Percentiles rank a stretch among this genome's conserved stretches.
Conservation (phyloP, 2,888 invertebrate species). For the Tiliacea aurago region DNA sequence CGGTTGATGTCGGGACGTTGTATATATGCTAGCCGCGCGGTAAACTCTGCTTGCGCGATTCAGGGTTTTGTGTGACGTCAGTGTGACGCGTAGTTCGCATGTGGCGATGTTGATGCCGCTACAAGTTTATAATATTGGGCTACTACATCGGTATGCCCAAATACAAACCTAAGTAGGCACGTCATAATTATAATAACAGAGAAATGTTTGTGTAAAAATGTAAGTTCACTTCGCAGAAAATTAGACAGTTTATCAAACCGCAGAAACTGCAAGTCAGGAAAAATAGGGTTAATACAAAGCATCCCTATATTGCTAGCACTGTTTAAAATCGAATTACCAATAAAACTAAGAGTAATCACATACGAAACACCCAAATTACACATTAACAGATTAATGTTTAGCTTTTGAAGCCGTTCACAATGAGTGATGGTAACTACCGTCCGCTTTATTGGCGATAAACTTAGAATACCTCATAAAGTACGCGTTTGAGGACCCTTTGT, state of each 20-base stretch:
- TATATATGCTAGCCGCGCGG: too few species aligned
- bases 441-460: conserved; percentile 83
- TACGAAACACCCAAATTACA: conserved; percentile 62
- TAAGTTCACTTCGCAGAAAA: too few species aligned
- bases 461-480: conserved; percentile 61
- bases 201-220: too few species aligned
- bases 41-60: too few species aligned
- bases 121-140: neutral
- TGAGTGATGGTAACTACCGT: conserved; percentile 69
- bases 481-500: conserved; percentile 52
- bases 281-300: neutral
- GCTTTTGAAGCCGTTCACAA: conserved; percentile 64
- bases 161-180: neutral
- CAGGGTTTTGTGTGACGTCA: too few species aligned
- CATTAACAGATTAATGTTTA: conserved; percentile 66
- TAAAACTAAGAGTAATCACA: conserved; percentile 49
- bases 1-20: too few species aligned
- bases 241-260: too few species aligned
- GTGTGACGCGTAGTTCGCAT: too few species aligned
- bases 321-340: conserved; percentile 51
- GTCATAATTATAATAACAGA: too few species aligned
- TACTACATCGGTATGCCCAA: neutral
- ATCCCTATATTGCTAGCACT: conserved; percentile 1
- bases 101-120: too few species aligned
- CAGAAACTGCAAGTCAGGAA: neutral